A percentile compares a stretch with the other conserved stretches of the same genome.
These are phyloP conservation scores for Tylochromis polylepis DNA, from an alignment of 2,113 vertebrate species.

Conservation along the genomic window DNA sequence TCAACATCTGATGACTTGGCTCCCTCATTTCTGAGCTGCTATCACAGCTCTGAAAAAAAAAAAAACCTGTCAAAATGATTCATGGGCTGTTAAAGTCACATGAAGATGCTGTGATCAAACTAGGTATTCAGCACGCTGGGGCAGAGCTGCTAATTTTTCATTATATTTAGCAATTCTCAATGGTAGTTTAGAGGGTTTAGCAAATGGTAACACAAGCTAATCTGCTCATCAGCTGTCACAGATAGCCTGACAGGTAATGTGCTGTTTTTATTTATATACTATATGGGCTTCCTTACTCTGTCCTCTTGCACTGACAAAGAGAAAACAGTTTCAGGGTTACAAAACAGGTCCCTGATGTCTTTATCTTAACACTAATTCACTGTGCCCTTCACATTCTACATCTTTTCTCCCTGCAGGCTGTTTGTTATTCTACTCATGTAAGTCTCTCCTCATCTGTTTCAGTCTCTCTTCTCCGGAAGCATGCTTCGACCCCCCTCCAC, in stretches of 20 bases:
- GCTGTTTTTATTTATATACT: neutral
- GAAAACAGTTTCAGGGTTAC: constrained; percentile 12
- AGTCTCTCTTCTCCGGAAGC: neutral
- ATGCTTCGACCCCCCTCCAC: neutral
- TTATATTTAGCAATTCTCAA: neutral
- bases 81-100: neutral
- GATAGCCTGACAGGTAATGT: neutral
- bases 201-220: neutral
- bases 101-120: neutral
- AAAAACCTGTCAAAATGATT: neutral
- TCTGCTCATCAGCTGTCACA: neutral
- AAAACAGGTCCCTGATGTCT: constrained; percentile 39
- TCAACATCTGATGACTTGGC: constrained; percentile 49
- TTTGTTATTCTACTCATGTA: constrained; percentile 53
- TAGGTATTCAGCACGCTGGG: neutral
- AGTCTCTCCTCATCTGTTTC: constrained; percentile 24
- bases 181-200: neutral
- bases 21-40: neutral
- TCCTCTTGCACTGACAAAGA: neutral
- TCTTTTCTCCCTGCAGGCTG: constrained; percentile 17
- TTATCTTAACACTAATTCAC: constrained; percentile 48
- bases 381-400: constrained; percentile 44
- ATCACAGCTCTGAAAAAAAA: neutral
- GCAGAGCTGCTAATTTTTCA: neutral
- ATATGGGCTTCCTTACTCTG: neutral